phyloP scores from a whole-genome alignment of 2,888 invertebrate species.

The Melolontha melolontha region DNA sequence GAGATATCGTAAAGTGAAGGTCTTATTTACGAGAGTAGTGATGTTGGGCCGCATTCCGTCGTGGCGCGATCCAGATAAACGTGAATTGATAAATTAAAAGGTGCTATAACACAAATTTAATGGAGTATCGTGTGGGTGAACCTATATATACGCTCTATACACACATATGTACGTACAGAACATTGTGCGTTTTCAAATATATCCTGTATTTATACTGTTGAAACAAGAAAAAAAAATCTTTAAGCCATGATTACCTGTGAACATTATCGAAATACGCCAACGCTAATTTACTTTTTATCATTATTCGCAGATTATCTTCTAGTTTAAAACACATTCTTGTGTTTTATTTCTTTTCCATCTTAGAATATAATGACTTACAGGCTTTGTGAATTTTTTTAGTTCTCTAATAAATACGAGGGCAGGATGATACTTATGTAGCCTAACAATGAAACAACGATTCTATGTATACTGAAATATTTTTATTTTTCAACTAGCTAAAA shows the following conservation, averaged over 20 bases:
- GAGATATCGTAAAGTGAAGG: conserved; percentile 48
- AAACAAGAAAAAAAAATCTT: background rate
- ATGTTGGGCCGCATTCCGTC: conserved; percentile 46
- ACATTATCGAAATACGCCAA: conserved; percentile 32
- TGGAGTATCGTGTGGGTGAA: conserved; percentile 51
- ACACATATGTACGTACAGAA: background rate
- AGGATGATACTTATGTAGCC: no score
- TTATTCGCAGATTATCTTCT: background rate
- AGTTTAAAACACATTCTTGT: background rate
- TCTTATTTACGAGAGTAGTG: conserved; percentile 50
- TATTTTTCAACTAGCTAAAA: no score
- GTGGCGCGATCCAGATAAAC: conserved; percentile 50
- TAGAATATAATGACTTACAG: no score
- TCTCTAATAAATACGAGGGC: no score
- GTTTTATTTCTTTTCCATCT: no score
- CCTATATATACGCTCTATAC: conserved; percentile 21
- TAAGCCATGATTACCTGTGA: conserved; percentile 26
- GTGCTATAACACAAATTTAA: conserved; percentile 55
- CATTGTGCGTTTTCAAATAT: no score
- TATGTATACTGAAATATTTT: no score
- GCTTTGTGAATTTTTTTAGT: no score
- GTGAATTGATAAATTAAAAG: conserved; percentile 54
- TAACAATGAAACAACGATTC: no score
- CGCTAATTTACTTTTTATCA: conserved; percentile 31
- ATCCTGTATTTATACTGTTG: background rate